Evolutionary conservation across 2,113 vertebrate genomes (phyloP), one percentile per base, ranked within the genome.

Genomic region (Phasianus colchicus): DNA sequence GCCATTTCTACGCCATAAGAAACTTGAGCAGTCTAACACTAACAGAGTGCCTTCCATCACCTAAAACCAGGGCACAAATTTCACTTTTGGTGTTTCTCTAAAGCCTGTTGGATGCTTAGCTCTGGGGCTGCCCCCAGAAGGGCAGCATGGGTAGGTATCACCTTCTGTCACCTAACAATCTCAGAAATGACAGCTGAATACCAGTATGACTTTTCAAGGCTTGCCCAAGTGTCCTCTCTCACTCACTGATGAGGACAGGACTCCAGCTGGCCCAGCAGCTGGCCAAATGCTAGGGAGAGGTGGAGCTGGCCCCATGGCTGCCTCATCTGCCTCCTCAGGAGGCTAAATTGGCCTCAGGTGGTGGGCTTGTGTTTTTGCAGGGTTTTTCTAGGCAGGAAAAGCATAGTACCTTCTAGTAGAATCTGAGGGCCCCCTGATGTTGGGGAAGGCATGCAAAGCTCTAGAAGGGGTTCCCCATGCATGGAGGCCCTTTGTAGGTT

Each of bases 361-460:
- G 9, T n/a, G 54, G 25, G 11, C 2, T 72, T 29, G 14, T 4
- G 2, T 1, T 2, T 21, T 7, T 71, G 40, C 8, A 47, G 47
- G 5, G 2, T 57, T 48, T 45, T 34, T 4, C 6, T 14, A 14
- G 9, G 1, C 57, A 15, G 10, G 7, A 79, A 4, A 16, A 10
- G 2, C 2, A 4, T n/a, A 9, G 4, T 64, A 8, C 7, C 1
- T 19, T 47, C 70, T 2, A 0, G 7, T 16, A 48, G 36, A 34
- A 20, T 6, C 17, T 63, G 17, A 27, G 43, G 36, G 13, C 0
- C 8, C 2, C 15, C 0, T 1, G 0, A 0, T 11, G 1, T 4
- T 66, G 5, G 3, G 45, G 6, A 10, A 6, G 69, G 43, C 0
- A 50, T 7, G 12, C 11, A 32, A 57, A 55, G 8, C 6, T 1